Evolutionary conservation across 2,888 invertebrate genomes (phyloP).

Genomic region (Molorchus minor): DNA sequence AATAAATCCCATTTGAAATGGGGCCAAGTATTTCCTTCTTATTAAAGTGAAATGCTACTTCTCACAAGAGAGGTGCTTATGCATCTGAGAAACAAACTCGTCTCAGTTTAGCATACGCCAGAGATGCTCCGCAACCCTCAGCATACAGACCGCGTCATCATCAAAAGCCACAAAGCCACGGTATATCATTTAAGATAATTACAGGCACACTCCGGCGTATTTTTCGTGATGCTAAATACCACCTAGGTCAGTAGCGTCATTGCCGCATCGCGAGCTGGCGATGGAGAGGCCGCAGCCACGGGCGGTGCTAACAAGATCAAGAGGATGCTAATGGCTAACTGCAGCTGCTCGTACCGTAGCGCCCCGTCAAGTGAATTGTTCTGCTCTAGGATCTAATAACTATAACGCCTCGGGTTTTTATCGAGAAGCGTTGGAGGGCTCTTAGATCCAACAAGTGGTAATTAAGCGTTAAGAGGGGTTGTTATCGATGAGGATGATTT

Average conservation of each 20-base stretch:
- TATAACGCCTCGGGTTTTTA: constrained; percentile 23
- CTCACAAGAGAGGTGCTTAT: not conserved
- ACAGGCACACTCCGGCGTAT: constrained; percentile 27
- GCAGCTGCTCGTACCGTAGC: constrained; percentile 20
- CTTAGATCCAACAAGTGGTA: constrained; percentile 18
- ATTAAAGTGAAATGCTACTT: too few relatives aligned
- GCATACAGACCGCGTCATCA: constrained; percentile 4
- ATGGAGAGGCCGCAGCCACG: constrained; percentile 34
- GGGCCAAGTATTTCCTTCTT: too few relatives aligned
- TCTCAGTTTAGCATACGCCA: not conserved
- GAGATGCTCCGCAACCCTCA: not conserved
- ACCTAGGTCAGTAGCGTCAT: constrained; percentile 35
- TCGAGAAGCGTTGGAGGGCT: constrained; percentile 2
- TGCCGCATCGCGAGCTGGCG: constrained; percentile 27
- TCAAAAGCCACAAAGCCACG: constrained; percentile 7
- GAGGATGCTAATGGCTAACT: constrained; percentile 26
- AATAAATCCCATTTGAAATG: too few relatives aligned
- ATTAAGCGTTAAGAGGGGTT: constrained; percentile 25
- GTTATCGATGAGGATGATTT: constrained; percentile 25
- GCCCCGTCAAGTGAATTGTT: constrained; percentile 24
- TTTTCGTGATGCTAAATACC: constrained; percentile 29
- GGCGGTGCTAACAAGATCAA: constrained; percentile 42
- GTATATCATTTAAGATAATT: constrained; percentile 28
- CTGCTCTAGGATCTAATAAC: constrained; percentile 22
- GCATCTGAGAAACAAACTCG: not conserved